phyloP scores from a whole-genome alignment of 2,888 invertebrate species.

The Nysson spinosus region DNA sequence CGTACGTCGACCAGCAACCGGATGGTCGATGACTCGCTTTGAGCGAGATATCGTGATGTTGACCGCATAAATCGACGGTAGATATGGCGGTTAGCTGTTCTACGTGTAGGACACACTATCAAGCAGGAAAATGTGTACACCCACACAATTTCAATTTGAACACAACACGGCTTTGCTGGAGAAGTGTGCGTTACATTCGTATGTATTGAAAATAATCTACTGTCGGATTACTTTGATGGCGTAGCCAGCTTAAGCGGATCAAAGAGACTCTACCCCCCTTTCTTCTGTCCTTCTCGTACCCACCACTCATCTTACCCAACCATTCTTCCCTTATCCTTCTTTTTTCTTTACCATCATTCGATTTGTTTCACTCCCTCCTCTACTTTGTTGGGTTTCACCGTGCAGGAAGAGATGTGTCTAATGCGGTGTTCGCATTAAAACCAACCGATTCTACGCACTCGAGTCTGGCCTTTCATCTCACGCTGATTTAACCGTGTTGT shows the following conservation, averaged over 20 bases:
- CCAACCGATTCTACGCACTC: slow-evolving; percentile 51
- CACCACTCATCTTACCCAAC: background rate
- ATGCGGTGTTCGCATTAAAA: slow-evolving; percentile 62
- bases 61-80: slow-evolving; percentile 58
- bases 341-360: background rate
- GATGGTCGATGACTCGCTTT: slow-evolving; percentile 56
- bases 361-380: background rate
- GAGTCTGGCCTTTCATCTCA: slow-evolving; percentile 67
- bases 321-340: background rate
- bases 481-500: slow-evolving; percentile 70
- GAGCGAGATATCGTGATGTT: slow-evolving; percentile 59
- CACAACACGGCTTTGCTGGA: slow-evolving; percentile 42
- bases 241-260: slow-evolving; percentile 65
- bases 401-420: slow-evolving; percentile 54
- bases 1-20: slow-evolving; percentile 43
- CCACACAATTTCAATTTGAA: slow-evolving; percentile 37
- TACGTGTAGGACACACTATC: slow-evolving; percentile 23
- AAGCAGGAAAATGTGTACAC: slow-evolving; percentile 38
- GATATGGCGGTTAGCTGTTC: slow-evolving; percentile 47
- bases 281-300: slow-evolving; percentile 7
- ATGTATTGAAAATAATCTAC: slow-evolving; percentile 66
- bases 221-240: slow-evolving; percentile 68
- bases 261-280: slow-evolving; percentile 54
- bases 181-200: slow-evolving; percentile 33
- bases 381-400: slow-evolving; percentile 1